A percentile compares a stretch with the other conserved stretches of the same genome.
Conservation (phyloP, 2,888 invertebrate genomes). For the Acanthosepion pharaonis region DNA sequence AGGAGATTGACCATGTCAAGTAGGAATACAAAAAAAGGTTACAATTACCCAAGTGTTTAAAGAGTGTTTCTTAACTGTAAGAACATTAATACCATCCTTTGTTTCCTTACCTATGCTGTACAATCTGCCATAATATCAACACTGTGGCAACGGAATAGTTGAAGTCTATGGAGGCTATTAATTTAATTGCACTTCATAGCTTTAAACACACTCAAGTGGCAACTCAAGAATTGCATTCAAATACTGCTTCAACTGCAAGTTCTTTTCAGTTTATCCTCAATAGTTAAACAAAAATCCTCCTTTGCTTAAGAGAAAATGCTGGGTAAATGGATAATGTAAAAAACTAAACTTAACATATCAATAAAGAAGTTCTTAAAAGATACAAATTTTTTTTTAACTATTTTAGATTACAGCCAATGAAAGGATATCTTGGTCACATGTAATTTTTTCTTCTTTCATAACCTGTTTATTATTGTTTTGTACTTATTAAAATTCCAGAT, state of each 20-base stretch:
- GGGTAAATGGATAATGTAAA: background rate
- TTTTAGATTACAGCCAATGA: too few species aligned
- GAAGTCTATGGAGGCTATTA: background rate
- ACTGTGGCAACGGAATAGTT: background rate
- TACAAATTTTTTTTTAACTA: background rate
- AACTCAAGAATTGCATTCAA: background rate
- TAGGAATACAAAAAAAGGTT: background rate
- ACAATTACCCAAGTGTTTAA: background rate
- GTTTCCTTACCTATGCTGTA: background rate
- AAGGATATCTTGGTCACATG: too few species aligned
- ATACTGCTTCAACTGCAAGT: background rate
- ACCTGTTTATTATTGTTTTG: too few species aligned
- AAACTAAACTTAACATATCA: background rate
- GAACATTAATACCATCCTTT: background rate
- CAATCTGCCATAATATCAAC: background rate
- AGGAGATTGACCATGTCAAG: background rate
- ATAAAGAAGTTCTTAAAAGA: too few species aligned
- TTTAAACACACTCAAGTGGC: background rate
- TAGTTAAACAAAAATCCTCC: background rate
- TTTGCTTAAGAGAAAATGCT: background rate
- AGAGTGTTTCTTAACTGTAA: background rate
- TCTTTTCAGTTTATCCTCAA: background rate
- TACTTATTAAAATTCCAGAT: too few species aligned
- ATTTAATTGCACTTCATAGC: conserved; percentile 10
- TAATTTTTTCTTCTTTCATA: too few species aligned